These are phyloP conservation scores for Sarcophilus harrisii DNA, from an alignment of 2,797 vertebrate genomes.

Conservation along the genomic window DNA sequence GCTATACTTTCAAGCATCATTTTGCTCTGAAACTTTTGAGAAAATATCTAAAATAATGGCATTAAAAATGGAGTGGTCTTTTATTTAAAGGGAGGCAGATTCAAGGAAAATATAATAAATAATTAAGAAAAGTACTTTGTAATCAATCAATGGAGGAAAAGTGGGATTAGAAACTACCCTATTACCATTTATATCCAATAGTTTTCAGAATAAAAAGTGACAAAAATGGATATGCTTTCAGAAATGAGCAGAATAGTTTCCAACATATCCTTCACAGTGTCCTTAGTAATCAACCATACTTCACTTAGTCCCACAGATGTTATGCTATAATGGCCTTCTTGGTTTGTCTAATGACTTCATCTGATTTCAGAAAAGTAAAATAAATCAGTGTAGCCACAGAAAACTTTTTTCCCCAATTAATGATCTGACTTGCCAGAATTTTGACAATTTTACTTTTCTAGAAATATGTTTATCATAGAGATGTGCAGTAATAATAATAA, in stretches of 20 bases:
- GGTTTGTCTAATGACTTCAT: background rate
- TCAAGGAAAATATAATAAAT: constrained; percentile 3
- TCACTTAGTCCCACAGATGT: background rate
- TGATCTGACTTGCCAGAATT: background rate
- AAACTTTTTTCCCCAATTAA: background rate
- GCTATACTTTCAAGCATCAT: background rate
- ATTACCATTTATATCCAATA: background rate
- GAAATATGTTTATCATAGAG: background rate
- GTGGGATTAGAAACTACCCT: background rate
- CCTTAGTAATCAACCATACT: background rate
- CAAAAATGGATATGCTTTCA: background rate
- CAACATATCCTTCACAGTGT: background rate
- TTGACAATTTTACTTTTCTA: background rate
- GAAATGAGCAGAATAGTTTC: background rate
- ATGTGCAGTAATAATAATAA: background rate
- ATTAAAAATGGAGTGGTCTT: background rate
- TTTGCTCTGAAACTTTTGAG: background rate
- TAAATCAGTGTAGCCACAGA: background rate
- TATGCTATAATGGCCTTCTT: background rate
- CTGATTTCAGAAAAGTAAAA: background rate
- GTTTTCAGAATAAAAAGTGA: background rate
- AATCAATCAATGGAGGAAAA: background rate
- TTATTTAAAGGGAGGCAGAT: background rate
- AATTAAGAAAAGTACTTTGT: background rate
- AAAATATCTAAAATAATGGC: background rate